A percentile compares a stretch with the other conserved stretches of the same genome.
phyloP scores from a whole-genome alignment of 2,888 invertebrate genomes.

The Bombylius major region DNA sequence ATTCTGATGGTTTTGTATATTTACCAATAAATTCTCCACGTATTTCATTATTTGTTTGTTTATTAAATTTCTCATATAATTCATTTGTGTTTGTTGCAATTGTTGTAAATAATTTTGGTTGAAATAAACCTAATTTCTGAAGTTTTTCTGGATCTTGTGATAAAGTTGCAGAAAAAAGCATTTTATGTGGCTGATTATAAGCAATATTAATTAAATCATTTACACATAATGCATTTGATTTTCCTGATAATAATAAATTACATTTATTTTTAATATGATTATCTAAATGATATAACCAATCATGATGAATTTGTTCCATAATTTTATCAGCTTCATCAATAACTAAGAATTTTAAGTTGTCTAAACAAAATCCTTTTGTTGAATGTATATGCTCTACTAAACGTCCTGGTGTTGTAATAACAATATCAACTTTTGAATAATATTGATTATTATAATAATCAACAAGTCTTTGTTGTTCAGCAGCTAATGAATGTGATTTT shows the following conservation, averaged over 20 bases:
- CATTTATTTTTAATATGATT: constrained; percentile 44
- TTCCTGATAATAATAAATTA: constrained; percentile 41
- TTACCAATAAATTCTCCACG: constrained; percentile 52
- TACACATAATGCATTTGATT: constrained; percentile 26
- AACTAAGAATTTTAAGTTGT: constrained; percentile 62
- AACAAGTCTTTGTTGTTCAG: constrained; percentile 54
- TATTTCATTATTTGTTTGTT: constrained; percentile 14
- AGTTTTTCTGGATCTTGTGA: constrained; percentile 94
- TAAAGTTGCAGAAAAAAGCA: constrained; percentile 94
- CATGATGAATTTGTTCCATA: constrained; percentile 80
- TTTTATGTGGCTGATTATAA: constrained; percentile 57
- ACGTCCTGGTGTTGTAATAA: constrained; percentile 88
- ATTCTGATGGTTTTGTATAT: constrained; percentile 69
- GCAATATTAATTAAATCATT: constrained; percentile 23
- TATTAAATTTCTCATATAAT: constrained; percentile 6
- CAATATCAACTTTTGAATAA: constrained; percentile 54
- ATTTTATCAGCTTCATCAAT: constrained; percentile 97
- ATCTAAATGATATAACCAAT: constrained; percentile 78
- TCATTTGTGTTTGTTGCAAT: constrained; percentile 34
- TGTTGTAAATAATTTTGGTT: constrained; percentile 82
- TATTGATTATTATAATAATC: constrained; percentile 35
- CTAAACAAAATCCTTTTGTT: constrained; percentile 65
- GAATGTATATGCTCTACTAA: constrained; percentile 81
- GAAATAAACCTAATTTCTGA: constrained; percentile 75
- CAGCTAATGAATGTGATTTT: constrained; percentile 51